phyloP scores from a whole-genome alignment of 2,797 vertebrate species.

The Xenentodon cancila region DNA sequence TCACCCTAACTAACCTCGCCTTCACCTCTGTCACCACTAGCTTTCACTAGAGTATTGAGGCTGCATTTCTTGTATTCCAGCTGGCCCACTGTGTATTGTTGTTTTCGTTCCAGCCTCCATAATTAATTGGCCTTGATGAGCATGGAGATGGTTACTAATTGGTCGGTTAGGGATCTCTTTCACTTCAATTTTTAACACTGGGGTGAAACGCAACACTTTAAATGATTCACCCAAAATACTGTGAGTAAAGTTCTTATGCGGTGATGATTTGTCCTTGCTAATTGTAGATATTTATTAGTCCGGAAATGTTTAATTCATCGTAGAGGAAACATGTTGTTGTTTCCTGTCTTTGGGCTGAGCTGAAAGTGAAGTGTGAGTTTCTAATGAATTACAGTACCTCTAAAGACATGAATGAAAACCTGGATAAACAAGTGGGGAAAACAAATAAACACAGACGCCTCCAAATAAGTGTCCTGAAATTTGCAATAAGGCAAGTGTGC shows the following conservation, averaged over 20 bases:
- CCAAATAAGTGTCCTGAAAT: too few relatives aligned
- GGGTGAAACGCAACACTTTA: constrained; percentile 49
- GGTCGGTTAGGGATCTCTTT: constrained; percentile 66
- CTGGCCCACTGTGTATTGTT: constrained; percentile 40
- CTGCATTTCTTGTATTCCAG: constrained; percentile 33
- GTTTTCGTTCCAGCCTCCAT: constrained; percentile 60
- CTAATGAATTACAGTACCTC: too few relatives aligned
- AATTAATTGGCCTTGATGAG: constrained; percentile 76
- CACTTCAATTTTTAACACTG: constrained; percentile 54
- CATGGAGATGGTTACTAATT: constrained; percentile 66
- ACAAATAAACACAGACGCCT: too few relatives aligned
- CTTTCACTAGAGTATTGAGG: constrained; percentile 40
- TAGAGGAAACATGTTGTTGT: too few relatives aligned
- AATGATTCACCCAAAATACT: constrained; percentile 45
- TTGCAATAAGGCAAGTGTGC: too few relatives aligned
- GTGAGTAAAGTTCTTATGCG: constrained; percentile 7
- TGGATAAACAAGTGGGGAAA: too few relatives aligned
- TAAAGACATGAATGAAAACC: too few relatives aligned
- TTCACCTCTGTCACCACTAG: constrained; percentile 46
- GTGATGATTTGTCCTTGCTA: constrained; percentile 15
- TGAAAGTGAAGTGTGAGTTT: too few relatives aligned
- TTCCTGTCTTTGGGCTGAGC: too few relatives aligned
- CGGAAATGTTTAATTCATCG: constrained; percentile 4
- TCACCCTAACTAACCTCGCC: constrained; percentile 58
- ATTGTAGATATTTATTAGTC: constrained; percentile 35